Percentiles rank a stretch among this genome's conserved stretches.
These are phyloP conservation scores for Nymphalis c-album DNA, from an alignment of 2,888 invertebrate species.

Conservation along the genomic window DNA sequence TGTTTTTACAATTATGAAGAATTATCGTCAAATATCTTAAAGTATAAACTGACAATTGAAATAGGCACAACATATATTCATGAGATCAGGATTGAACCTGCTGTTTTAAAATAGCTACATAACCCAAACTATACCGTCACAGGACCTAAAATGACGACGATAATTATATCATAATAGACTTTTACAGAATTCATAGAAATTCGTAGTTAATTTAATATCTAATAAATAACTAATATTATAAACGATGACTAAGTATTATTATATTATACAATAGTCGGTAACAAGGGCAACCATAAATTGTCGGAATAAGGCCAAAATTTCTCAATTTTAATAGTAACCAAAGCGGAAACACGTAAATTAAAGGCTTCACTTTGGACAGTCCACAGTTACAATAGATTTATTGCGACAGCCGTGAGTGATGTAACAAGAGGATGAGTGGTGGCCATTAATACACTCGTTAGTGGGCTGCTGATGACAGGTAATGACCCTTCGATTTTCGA, in stretches of 20 bases:
- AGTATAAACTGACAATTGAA: no score
- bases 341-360: constrained; percentile 33
- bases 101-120: no score
- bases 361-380: constrained; percentile 29
- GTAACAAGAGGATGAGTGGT: constrained; percentile 21
- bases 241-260: neutral
- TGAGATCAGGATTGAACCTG: no score
- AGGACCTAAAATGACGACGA: no score
- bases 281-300: neutral
- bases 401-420: constrained; percentile 35
- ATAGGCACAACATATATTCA: no score
- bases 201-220: neutral
- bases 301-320: constrained; percentile 19
- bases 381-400: constrained; percentile 32
- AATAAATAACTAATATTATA: constrained; percentile 1
- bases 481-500: constrained; percentile 48
- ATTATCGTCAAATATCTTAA: no score
- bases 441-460: constrained; percentile 51
- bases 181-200: no score
- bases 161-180: no score
- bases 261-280: neutral
- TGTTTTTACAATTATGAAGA: no score
- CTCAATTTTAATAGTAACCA: constrained; percentile 31
- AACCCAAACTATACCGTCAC: no score
- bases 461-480: constrained; percentile 57